A percentile compares a stretch with the other conserved stretches of the same genome.
These are phyloP conservation scores for Salminus brasiliensis DNA, from an alignment of 2,113 vertebrate genomes.

Conservation along the genomic window DNA sequence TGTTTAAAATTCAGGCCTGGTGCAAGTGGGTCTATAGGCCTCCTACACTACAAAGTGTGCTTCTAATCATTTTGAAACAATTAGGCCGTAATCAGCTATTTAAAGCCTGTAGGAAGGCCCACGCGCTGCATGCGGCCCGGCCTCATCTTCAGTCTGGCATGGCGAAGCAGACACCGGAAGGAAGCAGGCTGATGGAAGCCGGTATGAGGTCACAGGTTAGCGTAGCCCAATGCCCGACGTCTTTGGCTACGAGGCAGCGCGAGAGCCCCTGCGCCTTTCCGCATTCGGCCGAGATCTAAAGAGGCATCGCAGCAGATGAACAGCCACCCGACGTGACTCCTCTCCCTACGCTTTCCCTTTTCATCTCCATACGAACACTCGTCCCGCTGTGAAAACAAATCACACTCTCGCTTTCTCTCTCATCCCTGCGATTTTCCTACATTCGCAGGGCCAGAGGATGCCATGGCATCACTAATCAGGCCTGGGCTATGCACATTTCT, in stretches of 20 bases:
- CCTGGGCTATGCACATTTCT: conserved; percentile 34
- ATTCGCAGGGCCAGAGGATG: conserved; percentile 1
- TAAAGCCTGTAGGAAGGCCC: conserved; percentile 5
- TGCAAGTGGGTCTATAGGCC: neutral
- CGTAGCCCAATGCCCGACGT: neutral
- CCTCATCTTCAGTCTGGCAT: neutral
- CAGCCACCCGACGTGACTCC: conserved; percentile 39
- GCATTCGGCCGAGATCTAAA: conserved; percentile 37
- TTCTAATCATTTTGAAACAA: conserved; percentile 30
- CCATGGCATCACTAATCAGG: conserved; percentile 41
- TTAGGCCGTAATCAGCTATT: conserved; percentile 46
- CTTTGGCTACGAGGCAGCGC: neutral
- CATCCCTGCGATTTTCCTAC: conserved; percentile 14
- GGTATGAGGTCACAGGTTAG: conserved; percentile 24
- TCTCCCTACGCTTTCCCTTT: conserved; percentile 44
- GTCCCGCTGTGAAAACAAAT: conserved; percentile 59
- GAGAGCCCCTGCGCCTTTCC: conserved; percentile 3
- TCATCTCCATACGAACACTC: conserved; percentile 48
- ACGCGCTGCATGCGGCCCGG: neutral
- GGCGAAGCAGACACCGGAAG: conserved; percentile 32
- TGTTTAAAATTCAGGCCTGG: conserved; percentile 24
- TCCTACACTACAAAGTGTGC: neutral
- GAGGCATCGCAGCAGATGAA: conserved; percentile 13
- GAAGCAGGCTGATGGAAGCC: conserved; percentile 18
- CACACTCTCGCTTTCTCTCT: conserved; percentile 37